phyloP scores from a whole-genome alignment of 2,888 invertebrate genomes.

The Sinopyrophorus schimmeli region DNA sequence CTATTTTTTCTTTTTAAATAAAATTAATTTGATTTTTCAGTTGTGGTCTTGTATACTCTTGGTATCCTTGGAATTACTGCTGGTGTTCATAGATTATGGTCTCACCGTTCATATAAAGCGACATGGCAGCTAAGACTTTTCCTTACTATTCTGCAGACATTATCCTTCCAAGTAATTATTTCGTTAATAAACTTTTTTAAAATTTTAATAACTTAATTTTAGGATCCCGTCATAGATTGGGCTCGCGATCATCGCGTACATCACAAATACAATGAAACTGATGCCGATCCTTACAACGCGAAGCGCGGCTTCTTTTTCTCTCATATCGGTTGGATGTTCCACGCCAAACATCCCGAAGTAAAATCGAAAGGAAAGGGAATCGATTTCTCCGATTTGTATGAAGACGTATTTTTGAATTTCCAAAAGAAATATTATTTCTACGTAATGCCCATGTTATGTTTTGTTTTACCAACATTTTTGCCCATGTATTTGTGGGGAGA shows the following conservation, averaged over 20 bases:
- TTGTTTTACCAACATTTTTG: conserved; percentile 57
- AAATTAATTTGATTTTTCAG: conserved; percentile 46
- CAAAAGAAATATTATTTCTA: background rate
- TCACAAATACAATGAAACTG: conserved; percentile 91
- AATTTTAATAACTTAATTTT: conserved; percentile 20
- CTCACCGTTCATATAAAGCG: conserved; percentile 95
- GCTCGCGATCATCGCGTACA: conserved; percentile 82
- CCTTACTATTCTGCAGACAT: conserved; percentile 79
- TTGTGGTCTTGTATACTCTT: conserved; percentile 70
- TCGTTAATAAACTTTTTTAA: background rate
- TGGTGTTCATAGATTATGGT: conserved; percentile 95
- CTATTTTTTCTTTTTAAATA: background rate
- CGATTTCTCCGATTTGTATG: conserved; percentile 80
- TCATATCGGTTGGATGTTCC: conserved; percentile 92
- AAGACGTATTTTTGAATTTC: conserved; percentile 79
- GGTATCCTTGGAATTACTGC: conserved; percentile 94
- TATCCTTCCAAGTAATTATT: conserved; percentile 78
- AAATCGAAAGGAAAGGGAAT: conserved; percentile 82
- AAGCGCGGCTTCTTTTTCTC: conserved; percentile 94
- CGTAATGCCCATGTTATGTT: background rate
- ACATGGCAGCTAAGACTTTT: conserved; percentile 83
- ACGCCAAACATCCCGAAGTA: conserved; percentile 88
- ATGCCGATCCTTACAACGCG: conserved; percentile 93
- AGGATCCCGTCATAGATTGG: conserved; percentile 79
- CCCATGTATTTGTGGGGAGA: conserved; percentile 82